These are phyloP conservation scores for Brachionus calyciflorus DNA, from an alignment of 1,140 invertebrate genomes.

Conservation along the genomic window DNA sequence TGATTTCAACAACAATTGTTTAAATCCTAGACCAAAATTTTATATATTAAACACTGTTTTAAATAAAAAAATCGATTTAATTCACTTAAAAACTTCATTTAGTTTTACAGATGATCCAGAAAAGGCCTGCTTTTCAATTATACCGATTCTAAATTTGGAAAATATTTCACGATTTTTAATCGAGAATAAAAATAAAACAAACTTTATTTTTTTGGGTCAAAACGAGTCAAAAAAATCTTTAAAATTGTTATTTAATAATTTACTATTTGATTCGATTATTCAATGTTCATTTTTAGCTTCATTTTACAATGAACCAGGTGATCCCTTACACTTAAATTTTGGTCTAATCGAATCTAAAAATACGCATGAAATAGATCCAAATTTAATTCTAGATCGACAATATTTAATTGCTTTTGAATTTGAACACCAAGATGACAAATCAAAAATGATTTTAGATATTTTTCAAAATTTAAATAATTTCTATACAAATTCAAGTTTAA, in stretches of 20 bases:
- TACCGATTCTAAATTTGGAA: not conserved
- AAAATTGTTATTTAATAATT: not conserved
- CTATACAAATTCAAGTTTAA: not conserved
- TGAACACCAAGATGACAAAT: not conserved
- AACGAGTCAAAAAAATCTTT: not conserved
- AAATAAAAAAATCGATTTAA: not conserved
- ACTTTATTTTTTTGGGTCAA: conserved; percentile 13
- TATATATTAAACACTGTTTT: not conserved
- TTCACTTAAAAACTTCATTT: not conserved
- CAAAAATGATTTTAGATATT: not conserved
- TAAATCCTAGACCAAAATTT: not conserved
- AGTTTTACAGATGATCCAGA: not conserved
- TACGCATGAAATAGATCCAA: not conserved
- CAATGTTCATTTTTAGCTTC: not conserved
- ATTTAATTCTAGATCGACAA: not conserved
- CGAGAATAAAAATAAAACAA: not conserved
- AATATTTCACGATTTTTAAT: not conserved
- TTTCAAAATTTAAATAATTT: not conserved
- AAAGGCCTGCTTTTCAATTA: not conserved
- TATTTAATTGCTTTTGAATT: conserved; percentile 1
- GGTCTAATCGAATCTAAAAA: not conserved
- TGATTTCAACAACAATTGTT: not conserved
- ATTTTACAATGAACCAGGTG: not conserved
- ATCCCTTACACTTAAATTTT: not conserved
- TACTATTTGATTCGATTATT: not conserved